A percentile compares a stretch with the other conserved stretches of the same genome.
phyloP scores from a whole-genome alignment of 2,888 invertebrate genomes.

The Hirudinaria manillensis region DNA sequence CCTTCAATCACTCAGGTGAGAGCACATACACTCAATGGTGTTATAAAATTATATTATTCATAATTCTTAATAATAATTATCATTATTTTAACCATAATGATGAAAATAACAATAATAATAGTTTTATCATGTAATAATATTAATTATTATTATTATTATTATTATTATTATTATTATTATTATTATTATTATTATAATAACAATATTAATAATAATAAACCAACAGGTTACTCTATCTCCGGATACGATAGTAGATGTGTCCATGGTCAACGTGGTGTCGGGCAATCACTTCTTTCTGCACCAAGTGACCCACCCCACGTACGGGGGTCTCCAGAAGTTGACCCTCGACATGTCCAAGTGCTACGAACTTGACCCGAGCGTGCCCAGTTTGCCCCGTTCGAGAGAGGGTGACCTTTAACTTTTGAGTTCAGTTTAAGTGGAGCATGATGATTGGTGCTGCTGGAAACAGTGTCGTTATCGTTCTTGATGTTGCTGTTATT shows the following conservation, averaged over 20 bases:
- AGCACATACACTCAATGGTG: background rate
- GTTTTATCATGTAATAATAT: background rate
- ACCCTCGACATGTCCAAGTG: conserved; percentile 73
- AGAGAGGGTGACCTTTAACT: conserved; percentile 62
- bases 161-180: background rate
- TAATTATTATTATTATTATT: background rate
- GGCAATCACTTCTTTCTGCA: conserved; percentile 89
- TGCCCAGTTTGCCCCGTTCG: conserved; percentile 74
- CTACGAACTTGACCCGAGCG: conserved; percentile 68
- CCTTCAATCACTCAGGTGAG: conserved; percentile 22
- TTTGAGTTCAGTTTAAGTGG: background rate
- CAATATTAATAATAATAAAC: background rate
- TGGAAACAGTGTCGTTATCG: background rate
- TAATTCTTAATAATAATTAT: too few species aligned
- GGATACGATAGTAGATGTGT: conserved; percentile 85
- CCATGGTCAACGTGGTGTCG: conserved; percentile 76
- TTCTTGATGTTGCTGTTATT: background rate
- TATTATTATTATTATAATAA: background rate
- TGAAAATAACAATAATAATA: background rate
- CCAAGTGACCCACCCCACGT: conserved; percentile 88
- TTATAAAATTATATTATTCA: too few species aligned
- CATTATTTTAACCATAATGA: background rate
- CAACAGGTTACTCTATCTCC: conserved; percentile 76
- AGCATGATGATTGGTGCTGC: background rate
- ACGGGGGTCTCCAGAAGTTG: conserved; percentile 73